These are phyloP conservation scores for Rutpela maculata DNA, from an alignment of 2,888 invertebrate genomes.

Conservation along the genomic window DNA sequence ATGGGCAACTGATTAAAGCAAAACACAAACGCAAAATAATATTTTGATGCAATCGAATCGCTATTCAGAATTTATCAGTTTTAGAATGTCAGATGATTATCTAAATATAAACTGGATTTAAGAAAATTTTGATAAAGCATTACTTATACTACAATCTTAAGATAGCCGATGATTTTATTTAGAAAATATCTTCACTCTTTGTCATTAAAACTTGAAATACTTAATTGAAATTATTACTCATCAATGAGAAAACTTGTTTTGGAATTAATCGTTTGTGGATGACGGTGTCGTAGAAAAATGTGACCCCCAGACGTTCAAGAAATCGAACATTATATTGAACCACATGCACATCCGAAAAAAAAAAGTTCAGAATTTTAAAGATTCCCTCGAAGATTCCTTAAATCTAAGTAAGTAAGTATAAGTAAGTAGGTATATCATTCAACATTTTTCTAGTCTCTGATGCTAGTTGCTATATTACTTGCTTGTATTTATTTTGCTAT, in stretches of 20 bases:
- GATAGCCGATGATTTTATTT: neutral
- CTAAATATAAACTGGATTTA: neutral
- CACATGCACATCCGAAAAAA: no score
- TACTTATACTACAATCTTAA: neutral
- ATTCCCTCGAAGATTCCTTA: no score
- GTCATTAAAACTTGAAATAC: neutral
- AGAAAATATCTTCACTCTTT: neutral
- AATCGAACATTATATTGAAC: no score
- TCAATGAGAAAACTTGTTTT: neutral
- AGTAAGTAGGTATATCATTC: no score
- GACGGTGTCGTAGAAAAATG: neutral
- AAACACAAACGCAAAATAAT: no score
- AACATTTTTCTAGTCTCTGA: no score
- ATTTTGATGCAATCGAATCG: neutral
- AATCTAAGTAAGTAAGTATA: no score
- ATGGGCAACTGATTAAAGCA: no score
- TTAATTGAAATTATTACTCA: neutral
- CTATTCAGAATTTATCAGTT: neutral
- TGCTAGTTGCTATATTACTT: no score
- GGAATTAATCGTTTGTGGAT: neutral
- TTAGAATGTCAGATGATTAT: neutral
- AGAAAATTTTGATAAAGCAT: neutral
- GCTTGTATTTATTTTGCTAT: no score
- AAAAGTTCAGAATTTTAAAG: no score
- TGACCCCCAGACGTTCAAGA: no score